Base-by-base conservation (phyloP, 23 tunicate species). In the Halocynthia aurantium region DNA sequence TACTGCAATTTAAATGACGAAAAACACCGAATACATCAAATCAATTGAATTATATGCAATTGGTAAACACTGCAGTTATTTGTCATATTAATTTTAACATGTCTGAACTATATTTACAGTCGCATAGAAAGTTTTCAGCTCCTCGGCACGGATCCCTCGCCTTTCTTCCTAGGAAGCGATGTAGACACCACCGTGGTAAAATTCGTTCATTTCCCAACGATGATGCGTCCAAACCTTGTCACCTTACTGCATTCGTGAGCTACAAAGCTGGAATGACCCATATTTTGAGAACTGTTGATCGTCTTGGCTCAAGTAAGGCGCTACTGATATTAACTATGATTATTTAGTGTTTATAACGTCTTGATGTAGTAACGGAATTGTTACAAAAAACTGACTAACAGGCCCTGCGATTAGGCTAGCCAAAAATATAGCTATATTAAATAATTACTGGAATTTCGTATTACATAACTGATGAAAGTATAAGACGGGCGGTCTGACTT, bases 241-340 rank as follows among this genome's bases (percentile, higher is more conserved):
- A 96, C 76, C 63, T 96, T 56, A 96, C 99, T 10, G 99, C 99
- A 7, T 96, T 96, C 62, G 62, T 96, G 55, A 78, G 85, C 63
- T 96, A 90, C 88, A 96, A 96, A 80, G 99, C 96, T 82, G 99
- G 99, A 18, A 96, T 96, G 99, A 96, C 99, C 70, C 99, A 96
- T 70, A 77, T 96, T 75, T 96, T 96, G 15, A 80, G 99, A 9
- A 96, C 90, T 52, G 96, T 86, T 78, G 99, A 96, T 50, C 76
- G 95, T n/a, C 88, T 89, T 17, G 99, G 99, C 10, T 96, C 99
- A 81, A 92, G 98, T 92, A 57, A 77, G 86, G 63, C 44, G 63
- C 17, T 58, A 13, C 17, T 58, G 63, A 1, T 1, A 13, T 58
- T 58, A n/a, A 13, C 17, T 58, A 58, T 58, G 15, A 58, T n/a